Evolutionary conservation across 2,888 invertebrate genomes (phyloP), one percentile per base, ranked within the genome.

Genomic region (Cryptus viduatorius): DNA sequence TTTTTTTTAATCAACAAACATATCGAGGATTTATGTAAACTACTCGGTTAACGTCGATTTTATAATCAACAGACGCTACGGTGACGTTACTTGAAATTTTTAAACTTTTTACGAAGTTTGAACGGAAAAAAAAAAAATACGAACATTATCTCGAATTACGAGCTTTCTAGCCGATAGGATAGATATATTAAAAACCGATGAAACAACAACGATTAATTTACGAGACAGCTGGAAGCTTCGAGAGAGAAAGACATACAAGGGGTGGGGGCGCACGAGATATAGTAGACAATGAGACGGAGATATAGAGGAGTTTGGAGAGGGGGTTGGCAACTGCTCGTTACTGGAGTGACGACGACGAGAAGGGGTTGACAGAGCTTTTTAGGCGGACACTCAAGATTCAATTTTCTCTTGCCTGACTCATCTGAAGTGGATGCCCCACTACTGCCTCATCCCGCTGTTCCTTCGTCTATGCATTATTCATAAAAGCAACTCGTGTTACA

Each of bases 391-490:
- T 92, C 91, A 92, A 92, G 90, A 92, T 93, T 91, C 89, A 91
- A 92, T 91, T 93, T 91, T 90, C 87, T 92, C 93, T 93, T 93
- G 93, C 93, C 93, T 93, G 93, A 92, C 91, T 93, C 90, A 90
- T 92, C 91, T 92, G 92, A 89, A 93, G 93, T 90, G 93, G 92
- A 89, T 91, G 92, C 89, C 91, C 92, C 90, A 91, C 89, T 90
- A 91, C 90, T 88, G 89, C 90, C 89, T 92, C 90, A 88, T 91
- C 92, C 89, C 86, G 91, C 84, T 92, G 92, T 91, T 92, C 92
- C 92, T 92, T 91, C 86, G 90, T 90, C 92, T 92, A 91, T 91
- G 91, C 92, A 91, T 92, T 91, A 92, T 92, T 92, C 91, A 92
- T 92, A 91, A 93, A 93, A 93, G 90, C 90, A 92, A 92, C 92